Conservation (phyloP, 2,888 invertebrate species). For the Drosophila emarginata region DNA sequence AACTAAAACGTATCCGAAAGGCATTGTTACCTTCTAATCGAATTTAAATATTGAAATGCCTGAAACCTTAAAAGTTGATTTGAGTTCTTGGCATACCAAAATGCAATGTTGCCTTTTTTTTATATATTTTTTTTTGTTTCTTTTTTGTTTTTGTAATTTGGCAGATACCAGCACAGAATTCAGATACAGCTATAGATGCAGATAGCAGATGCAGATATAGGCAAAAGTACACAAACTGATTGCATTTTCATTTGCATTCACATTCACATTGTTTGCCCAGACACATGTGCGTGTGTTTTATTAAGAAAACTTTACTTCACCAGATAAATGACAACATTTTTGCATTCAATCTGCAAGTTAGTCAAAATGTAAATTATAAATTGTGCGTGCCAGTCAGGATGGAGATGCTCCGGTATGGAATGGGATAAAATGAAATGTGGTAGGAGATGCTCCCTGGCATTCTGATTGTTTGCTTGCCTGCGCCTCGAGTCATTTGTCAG, state of each 20-base stretch:
- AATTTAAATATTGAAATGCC: slow-evolving; percentile 57
- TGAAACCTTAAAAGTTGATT: slow-evolving; percentile 25
- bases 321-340: slow-evolving; percentile 57
- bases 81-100: slow-evolving; percentile 30
- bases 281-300: slow-evolving; percentile 33
- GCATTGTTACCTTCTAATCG: slow-evolving; percentile 43
- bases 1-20: slow-evolving; percentile 14
- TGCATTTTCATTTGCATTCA: slow-evolving; percentile 49
- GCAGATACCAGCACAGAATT: slow-evolving; percentile 10
- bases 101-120: slow-evolving; percentile 22
- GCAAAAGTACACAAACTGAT: slow-evolving; percentile 51
- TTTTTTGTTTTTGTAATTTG: slow-evolving; percentile 13
- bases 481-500: slow-evolving; percentile 62
- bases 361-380: slow-evolving; percentile 51
- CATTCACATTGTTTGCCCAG: slow-evolving; percentile 42
- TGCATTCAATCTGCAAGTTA: slow-evolving; percentile 33
- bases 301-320: slow-evolving; percentile 46
- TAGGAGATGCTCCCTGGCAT: not conserved
- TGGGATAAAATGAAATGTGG: not conserved
- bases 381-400: slow-evolving; percentile 44
- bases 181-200: slow-evolving; percentile 24
- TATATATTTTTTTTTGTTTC: slow-evolving; percentile 38
- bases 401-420: not conserved
- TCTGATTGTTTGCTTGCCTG: slow-evolving; percentile 18
- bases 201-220: slow-evolving; percentile 31